These are phyloP conservation scores for Lottia scabra DNA, from an alignment of 2,888 invertebrate genomes.

Conservation along the genomic window DNA sequence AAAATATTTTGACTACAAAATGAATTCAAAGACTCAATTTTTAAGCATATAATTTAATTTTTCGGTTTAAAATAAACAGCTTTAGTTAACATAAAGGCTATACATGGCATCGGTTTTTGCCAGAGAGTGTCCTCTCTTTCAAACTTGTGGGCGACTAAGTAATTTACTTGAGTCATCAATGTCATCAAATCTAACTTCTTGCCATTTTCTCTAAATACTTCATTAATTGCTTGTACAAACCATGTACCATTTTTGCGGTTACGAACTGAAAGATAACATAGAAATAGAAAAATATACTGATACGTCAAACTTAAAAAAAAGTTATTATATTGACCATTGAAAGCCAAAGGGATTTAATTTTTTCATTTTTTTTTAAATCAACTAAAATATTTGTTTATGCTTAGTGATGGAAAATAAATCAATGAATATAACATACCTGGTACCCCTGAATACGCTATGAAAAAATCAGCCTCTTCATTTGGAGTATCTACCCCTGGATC, in stretches of 20 bases:
- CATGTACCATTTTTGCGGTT: slow-evolving; percentile 65
- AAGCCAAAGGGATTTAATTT: no score
- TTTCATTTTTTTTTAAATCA: no score
- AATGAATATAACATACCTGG: slow-evolving; percentile 76
- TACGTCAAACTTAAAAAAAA: no score
- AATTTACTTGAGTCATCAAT: slow-evolving; percentile 64
- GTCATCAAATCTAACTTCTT: slow-evolving; percentile 50
- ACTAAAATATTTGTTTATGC: no score
- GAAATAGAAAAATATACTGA: no score
- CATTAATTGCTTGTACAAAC: slow-evolving; percentile 65
- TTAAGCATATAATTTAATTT: no score
- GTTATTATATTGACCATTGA: no score
- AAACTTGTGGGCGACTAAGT: slow-evolving; percentile 64
- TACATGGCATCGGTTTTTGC: slow-evolving; percentile 66
- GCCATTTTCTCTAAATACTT: slow-evolving; percentile 54
- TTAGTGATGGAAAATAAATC: no score
- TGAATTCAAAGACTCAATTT: no score
- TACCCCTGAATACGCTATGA: slow-evolving; percentile 66
- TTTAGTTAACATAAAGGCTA: slow-evolving; percentile 65
- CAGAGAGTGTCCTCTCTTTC: no score
- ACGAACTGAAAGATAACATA: slow-evolving; percentile 50
- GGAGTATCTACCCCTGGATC: slow-evolving; percentile 56
- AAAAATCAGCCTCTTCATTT: slow-evolving; percentile 66
- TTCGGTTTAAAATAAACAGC: slow-evolving; percentile 58
- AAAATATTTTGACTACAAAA: no score